Base-by-base conservation (phyloP, 2,113 vertebrate genomes). In the Stigmatopora nigra region DNA sequence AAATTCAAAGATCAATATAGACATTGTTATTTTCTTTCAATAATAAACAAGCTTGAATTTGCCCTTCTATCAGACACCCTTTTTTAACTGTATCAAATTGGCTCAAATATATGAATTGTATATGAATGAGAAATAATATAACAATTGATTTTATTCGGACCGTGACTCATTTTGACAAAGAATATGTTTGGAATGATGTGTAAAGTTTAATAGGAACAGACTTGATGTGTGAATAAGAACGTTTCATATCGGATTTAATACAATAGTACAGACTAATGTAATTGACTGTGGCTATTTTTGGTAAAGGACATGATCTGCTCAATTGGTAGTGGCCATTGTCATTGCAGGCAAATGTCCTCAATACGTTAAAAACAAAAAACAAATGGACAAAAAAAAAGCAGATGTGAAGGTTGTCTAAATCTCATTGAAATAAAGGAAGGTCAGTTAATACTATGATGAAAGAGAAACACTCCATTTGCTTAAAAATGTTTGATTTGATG, bases 191-290 rank as follows among this genome's bases (percentile, higher is more conserved):
- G 72, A 68, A 69, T 71, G 82, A 77, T 82, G 79, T 85, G 76
- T 78, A 76, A 85, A 78, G 84, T 84, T 61, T 69, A 68, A 76
- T 71, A 67, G 71, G 75, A 76, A 78, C 85, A 86, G 60, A 72
- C 64, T 41, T 52, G 57, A 81, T 63, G 82, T 73, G 78, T 72
- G 78, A 86, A 88, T 82, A 83, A 83, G 76, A 88, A 83, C 79
- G 78, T 78, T 79, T 65, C 72, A 80, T 66, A 73, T 76, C 69
- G 64, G 62, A 72, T 57, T 57, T 86, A 86, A 86, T 84, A 78
- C 70, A 78, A 86, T 85, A 81, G 80, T 84, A 81, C 69, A 73
- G 78, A 75, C 84, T 83, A 85, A 88, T 78, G 70, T 72, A 86
- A 87, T 87, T 84, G 79, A 79, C 72, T 80, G 75, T 61, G 66